A percentile compares a stretch with the other conserved stretches of the same genome.
These are phyloP conservation scores for Pachyseris speciosa DNA, from an alignment of 64 coral and sea anemone genomes.

Conservation along the genomic window DNA sequence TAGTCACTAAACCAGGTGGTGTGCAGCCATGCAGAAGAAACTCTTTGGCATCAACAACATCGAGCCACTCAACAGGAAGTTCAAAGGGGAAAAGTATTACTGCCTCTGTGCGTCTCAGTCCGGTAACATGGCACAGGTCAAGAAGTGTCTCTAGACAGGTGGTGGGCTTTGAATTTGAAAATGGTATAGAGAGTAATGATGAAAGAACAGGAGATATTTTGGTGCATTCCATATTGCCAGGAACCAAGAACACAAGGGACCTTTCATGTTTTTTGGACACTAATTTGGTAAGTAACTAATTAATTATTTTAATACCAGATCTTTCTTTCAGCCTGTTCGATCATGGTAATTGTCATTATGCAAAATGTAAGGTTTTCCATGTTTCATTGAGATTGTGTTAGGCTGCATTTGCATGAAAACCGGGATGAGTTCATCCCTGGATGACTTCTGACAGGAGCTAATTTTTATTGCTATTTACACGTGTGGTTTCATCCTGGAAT, in stretches of 20 bases:
- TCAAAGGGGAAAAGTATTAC: neutral
- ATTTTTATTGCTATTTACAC: too few species aligned
- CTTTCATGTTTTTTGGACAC: neutral
- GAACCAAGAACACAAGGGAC: neutral
- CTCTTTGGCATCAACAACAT: neutral
- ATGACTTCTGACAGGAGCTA: too few species aligned
- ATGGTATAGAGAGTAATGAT: neutral
- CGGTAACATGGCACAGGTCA: neutral
- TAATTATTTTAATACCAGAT: too few species aligned
- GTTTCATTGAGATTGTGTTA: too few species aligned
- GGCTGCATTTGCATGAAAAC: too few species aligned
- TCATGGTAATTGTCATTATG: too few species aligned
- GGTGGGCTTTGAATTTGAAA: neutral
- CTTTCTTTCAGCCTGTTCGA: too few species aligned
- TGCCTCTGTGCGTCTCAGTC: neutral
- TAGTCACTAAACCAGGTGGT: neutral
- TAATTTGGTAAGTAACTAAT: conserved; percentile 7
- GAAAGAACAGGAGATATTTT: neutral
- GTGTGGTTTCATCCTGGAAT: too few species aligned
- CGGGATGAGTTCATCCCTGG: too few species aligned
- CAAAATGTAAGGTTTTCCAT: too few species aligned
- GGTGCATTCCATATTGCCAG: neutral
- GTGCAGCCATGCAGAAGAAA: neutral
- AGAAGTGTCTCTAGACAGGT: neutral
- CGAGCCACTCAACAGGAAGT: neutral